Evolutionary conservation across 2,113 vertebrate species (phyloP).

Genomic region (Charina bottae): DNA sequence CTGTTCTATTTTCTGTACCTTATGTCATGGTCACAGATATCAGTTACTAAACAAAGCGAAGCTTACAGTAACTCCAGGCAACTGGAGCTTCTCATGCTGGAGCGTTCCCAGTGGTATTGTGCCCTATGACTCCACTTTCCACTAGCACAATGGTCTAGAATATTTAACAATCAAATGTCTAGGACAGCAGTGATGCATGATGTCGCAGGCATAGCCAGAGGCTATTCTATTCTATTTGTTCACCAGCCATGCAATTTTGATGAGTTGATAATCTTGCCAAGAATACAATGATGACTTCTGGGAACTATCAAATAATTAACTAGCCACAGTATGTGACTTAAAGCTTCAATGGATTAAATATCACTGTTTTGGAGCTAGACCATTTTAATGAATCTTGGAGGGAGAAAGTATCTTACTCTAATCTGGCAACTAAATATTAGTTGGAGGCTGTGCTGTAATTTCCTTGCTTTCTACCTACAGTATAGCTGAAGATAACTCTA

Average conservation of each 20-base stretch:
- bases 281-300: constrained; percentile 6
- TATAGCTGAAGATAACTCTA: constrained; percentile 8
- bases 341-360: neutral
- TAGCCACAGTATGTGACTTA: neutral
- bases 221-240: neutral
- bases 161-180: constrained; percentile 8
- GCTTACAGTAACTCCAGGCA: neutral
- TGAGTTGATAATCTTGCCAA: neutral
- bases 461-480: neutral
- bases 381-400: neutral
- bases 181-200: constrained; percentile 11
- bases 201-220: constrained; percentile 4
- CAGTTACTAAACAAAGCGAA: neutral
- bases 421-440: neutral
- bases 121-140: neutral
- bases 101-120: neutral
- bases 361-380: neutral
- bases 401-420: neutral
- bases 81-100: neutral
- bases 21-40: neutral
- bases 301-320: constrained; percentile 4
- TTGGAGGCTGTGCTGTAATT: neutral
- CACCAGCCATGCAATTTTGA: neutral
- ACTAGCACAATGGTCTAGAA: constrained; percentile 6
- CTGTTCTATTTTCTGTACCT: neutral